Base-by-base conservation (phyloP, 2,797 vertebrate genomes). In the Crocidura indochinensis region DNA sequence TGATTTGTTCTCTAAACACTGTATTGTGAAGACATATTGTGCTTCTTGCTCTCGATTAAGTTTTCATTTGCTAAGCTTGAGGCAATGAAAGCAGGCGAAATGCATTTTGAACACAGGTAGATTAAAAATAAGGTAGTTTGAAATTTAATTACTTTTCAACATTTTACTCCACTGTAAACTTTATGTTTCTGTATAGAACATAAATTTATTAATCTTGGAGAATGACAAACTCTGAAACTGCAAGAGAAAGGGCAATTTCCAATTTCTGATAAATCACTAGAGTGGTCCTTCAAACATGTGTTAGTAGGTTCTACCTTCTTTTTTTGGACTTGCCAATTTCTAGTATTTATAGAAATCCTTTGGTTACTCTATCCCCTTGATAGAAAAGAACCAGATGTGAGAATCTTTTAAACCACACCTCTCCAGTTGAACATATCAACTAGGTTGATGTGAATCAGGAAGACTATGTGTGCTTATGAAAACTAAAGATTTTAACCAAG, bases 61-160 rank as follows among this genome's bases (percentile, higher is more conserved):
- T 84, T 96, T 92, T 51, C 79, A 71, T 94, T 88, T 82, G 44
- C 49, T 89, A 84, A 93, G 76, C 49, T 69, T 65, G 38, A 82
- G n/a, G 91, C 79, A 94, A 69, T 65, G 9, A 88, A 84, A 38
- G 22, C 76, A 92, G 69, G 62, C 68, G 8, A 76, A 93, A 93
- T 74, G 44, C 12, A 83, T 85, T 93, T 87, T 85, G 73, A 60
- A 73, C 87, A 17, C 47, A 74, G 26, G 60, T 20, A 75, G 11
- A 1, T 24, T n/a, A 69, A 47, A 47, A 82, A 60, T 73, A 1
- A 3, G 38, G 20, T 27, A 10, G 10, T 62, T 22, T 15, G 73
- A 92, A 53, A 65, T 75, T 38, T 76, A 31, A 81, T 69, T 68
- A 51, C 46, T 71, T 94, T 90, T 82, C 22, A 27, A 62, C 17